Conservation (phyloP, 2,797 vertebrate species). For the Hyperoplus immaculatus region DNA sequence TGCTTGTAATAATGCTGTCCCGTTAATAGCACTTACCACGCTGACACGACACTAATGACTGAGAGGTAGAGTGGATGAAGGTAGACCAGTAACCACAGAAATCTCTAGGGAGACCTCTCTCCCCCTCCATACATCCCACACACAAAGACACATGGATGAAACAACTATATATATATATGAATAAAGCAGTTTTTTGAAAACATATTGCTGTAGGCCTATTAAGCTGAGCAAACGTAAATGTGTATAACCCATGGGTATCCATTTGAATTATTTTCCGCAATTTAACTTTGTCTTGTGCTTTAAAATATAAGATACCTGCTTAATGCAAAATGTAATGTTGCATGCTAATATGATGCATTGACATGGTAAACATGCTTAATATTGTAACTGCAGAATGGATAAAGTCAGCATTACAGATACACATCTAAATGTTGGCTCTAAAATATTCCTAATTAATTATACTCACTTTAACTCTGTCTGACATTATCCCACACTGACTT, state of each 20-base stretch:
- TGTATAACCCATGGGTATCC: neutral
- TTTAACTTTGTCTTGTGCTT: no score
- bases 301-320: no score
- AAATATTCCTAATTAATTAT: no score
- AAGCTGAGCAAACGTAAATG: neutral
- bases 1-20: constrained; percentile 88
- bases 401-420: no score
- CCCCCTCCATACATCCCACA: neutral
- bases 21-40: constrained; percentile 96
- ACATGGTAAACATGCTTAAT: no score
- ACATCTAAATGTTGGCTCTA: no score
- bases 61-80: constrained; percentile 82
- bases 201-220: neutral
- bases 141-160: neutral
- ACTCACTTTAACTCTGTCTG: no score
- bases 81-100: constrained; percentile 76
- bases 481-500: no score
- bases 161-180: neutral
- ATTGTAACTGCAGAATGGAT: no score
- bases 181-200: neutral
- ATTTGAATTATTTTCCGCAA: no score
- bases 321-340: no score
- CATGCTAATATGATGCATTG: no score
- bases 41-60: constrained; percentile 95
- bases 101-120: neutral